Base-by-base conservation (phyloP, 2,797 vertebrate species). In the Bovichtus diacanthus region DNA sequence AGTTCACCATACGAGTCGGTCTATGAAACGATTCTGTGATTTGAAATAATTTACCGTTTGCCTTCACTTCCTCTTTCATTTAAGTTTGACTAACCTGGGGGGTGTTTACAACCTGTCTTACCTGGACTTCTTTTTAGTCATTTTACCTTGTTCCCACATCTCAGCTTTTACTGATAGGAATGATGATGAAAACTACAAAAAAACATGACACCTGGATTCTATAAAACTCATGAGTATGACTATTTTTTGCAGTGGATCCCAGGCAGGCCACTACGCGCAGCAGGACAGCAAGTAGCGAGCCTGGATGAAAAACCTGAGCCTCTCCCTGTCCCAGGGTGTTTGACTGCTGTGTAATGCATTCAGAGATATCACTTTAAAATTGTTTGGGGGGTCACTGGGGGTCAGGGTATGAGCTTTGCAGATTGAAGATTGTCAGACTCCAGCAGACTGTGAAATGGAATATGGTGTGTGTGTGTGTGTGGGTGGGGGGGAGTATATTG, bases 371-470 rank as follows among this genome's bases (percentile, higher is more conserved):
- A 78, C 82, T 87, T 71, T 70, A 69, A 90, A 90, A 92, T 86
- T 83, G 84, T 88, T 87, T 85, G 64, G 78, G 73, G 87, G 83
- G 81, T 90, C 88, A 85, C 86, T 83, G 76, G 55, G 77, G 90
- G 84, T 88, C 82, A 77, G 79, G 74, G 75, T 85, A 80, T 85
- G 80, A 92, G 88, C 83, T 78, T 59, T 64, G 59, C 79, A 88
- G 86, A 86, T 80, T 81, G 84, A 77, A 88, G 88, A 89, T 87
- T 87, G 88, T 83, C 79, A 87, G 82, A 84, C 84, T 91, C 85
- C 85, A 90, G 74, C 80, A 83, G 89, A 90, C 90, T 93, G 91
- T 92, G 91, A 93, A 94, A 93, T 93, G 73, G 88, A 92, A 90
- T 91, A 84, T 80, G 78, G 27, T 67, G 62, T 67, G 65, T 85